Percentiles rank a stretch among this genome's conserved stretches.
Conservation (phyloP, 2,797 vertebrate species). For the Chaunax sp. region DNA sequence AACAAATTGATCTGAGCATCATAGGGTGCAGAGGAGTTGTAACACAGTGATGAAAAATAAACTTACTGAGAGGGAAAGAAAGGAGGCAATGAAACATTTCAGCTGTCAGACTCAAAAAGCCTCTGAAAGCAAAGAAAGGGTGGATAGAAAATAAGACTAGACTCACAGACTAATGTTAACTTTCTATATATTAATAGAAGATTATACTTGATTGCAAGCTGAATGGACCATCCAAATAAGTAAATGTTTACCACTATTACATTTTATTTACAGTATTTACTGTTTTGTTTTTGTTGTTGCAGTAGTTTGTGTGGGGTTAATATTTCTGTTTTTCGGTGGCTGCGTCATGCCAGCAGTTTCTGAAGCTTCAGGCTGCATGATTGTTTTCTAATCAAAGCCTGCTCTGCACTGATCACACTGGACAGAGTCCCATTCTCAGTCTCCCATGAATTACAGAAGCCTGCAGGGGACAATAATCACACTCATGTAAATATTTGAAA, state of each 20-base stretch:
- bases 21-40: too few species aligned
- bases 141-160: slow-evolving; percentile 7
- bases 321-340: not conserved
- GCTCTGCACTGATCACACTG: slow-evolving; percentile 35
- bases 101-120: not conserved
- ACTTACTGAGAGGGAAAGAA: too few species aligned
- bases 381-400: slow-evolving; percentile 59
- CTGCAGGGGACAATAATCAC: slow-evolving; percentile 48
- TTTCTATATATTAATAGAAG: not conserved
- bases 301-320: slow-evolving; percentile 15
- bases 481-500: slow-evolving; percentile 55
- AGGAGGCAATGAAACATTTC: slow-evolving; percentile 27
- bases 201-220: not conserved
- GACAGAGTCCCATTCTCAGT: slow-evolving; percentile 53
- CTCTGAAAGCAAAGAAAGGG: slow-evolving; percentile 24
- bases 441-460: slow-evolving; percentile 56
- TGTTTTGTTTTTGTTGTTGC: slow-evolving; percentile 3
- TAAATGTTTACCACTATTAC: not conserved
- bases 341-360: slow-evolving; percentile 32
- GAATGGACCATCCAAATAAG: slow-evolving; percentile 1
- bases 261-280: not conserved
- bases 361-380: slow-evolving; percentile 50
- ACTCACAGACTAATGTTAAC: not conserved
- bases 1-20: slow-evolving; percentile 3
- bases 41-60: slow-evolving; percentile 39